Evolutionary conservation across 2,888 invertebrate species (phyloP).

Genomic region (Mythimna lalbum): DNA sequence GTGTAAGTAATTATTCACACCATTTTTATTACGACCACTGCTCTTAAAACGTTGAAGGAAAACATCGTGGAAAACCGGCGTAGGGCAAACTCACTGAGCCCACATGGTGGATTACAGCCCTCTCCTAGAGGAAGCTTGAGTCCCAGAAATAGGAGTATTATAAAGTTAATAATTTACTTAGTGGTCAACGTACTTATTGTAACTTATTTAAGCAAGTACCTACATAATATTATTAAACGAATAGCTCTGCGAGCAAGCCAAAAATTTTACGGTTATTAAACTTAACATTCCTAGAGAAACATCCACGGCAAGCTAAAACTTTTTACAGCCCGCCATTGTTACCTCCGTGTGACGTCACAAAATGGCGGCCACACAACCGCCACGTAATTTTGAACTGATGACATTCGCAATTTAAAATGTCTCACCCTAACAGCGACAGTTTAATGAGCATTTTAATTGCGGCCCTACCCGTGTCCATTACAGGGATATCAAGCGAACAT

Average conservation of each 20-base stretch:
- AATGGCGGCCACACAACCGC: constrained; percentile 61
- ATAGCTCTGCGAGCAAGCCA: not conserved
- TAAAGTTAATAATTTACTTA: not conserved
- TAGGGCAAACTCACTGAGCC: too few relatives aligned
- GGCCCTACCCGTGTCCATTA: constrained; percentile 71
- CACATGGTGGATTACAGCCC: too few relatives aligned
- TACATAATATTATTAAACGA: constrained; percentile 7
- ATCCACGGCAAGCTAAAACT: constrained; percentile 5
- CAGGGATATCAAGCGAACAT: constrained; percentile 63
- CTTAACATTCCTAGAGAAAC: constrained; percentile 20
- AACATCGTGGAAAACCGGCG: too few relatives aligned
- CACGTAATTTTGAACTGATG: constrained; percentile 69
- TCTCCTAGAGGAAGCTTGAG: too few relatives aligned
- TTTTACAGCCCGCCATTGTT: constrained; percentile 34
- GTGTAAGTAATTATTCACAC: too few relatives aligned
- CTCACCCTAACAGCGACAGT: constrained; percentile 66
- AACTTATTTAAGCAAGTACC: constrained; percentile 15
- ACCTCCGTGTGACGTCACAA: constrained; percentile 48
- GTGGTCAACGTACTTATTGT: not conserved
- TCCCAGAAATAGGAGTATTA: too few relatives aligned
- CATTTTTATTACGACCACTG: too few relatives aligned
- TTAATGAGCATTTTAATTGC: constrained; percentile 80
- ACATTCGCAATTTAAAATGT: constrained; percentile 72
- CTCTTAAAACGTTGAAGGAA: too few relatives aligned
- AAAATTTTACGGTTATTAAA: constrained; percentile 20